Evolutionary conservation across 2,797 vertebrate genomes (phyloP).

Genomic region (Oreochromis grahami): DNA sequence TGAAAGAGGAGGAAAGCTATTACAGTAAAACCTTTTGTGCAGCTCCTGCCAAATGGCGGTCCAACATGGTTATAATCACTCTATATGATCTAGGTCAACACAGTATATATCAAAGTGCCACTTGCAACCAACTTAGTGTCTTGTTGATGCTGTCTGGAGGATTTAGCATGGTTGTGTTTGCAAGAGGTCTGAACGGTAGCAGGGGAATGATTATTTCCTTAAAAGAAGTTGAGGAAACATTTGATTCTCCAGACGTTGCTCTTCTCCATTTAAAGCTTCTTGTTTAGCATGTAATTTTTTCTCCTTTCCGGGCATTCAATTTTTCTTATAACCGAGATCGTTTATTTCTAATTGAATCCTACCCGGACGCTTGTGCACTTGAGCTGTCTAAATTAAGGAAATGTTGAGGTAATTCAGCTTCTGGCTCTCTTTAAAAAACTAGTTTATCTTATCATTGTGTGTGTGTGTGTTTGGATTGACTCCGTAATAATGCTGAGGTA

Average conservation of each 20-base stretch:
- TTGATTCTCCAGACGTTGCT: background rate
- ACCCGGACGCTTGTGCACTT: background rate
- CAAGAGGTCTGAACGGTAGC: background rate
- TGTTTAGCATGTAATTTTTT: background rate
- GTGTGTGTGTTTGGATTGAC: constrained; percentile 29
- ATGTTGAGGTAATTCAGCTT: constrained; percentile 1
- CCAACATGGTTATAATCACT: constrained; percentile 50
- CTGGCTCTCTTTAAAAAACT: constrained; percentile 2
- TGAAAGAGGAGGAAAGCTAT: constrained; percentile 42
- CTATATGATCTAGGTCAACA: constrained; percentile 57
- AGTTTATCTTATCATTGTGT: constrained; percentile 26
- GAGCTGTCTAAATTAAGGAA: constrained; percentile 12
- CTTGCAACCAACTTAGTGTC: constrained; percentile 44
- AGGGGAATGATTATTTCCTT: background rate
- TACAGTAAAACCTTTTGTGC: constrained; percentile 47
- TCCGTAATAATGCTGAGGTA: constrained; percentile 15
- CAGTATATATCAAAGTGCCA: constrained; percentile 44
- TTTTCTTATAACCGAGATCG: background rate
- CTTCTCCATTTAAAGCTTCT: background rate
- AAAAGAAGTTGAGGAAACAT: background rate
- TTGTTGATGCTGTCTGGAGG: constrained; percentile 10
- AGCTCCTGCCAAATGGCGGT: constrained; percentile 42
- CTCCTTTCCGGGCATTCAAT: background rate
- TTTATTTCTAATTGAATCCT: background rate
- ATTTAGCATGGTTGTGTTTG: constrained; percentile 13